Evolutionary conservation across 64 coral and sea anemone genomes (phyloP), one percentile per base, ranked within the genome.

Genomic region (Cladopsammia gracilis): DNA sequence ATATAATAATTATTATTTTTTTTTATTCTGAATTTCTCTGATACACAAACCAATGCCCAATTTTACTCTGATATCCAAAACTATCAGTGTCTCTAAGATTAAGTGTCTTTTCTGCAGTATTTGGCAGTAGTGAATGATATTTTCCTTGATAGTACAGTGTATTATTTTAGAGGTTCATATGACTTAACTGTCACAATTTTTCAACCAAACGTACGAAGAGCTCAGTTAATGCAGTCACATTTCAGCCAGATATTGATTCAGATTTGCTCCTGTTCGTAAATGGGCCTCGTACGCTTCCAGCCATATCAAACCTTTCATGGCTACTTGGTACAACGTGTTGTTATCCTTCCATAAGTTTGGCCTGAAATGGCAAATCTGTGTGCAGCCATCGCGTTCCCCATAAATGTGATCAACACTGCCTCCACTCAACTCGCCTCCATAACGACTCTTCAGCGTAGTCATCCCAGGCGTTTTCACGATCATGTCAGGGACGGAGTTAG

Each of bases 401-500:
- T 13, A 19, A 10, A 8, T 57, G 23, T 57, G 76, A 15, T 77
- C 43, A 15, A 24, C 71, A 19, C 45, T 77, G 0, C 47, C 26
- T 13, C 6, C 62, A 70, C 60, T 48, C n/a, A 77, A 7, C 15
- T 48, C 71, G 54, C 7, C 11, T 50, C 46, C 75, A 5, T 9
- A 58, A 19, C 49, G 58, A 14, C 43, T 90, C 53, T 54, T 69
- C 65, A 34, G 52, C 64, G 26, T 73, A 64, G 50, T 44, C 15
- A n/a, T n/a, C 12, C 5, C 3, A 52, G 76, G 87, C 7, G 25
- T 15, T 24, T 47, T 88, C 70, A 72, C 42, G 7, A 93, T 87
- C 88, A 94, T 57, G 19, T 65, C 56, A 18, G 88, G 88, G 10
- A 67, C 53, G 2, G 87, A 90, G 48, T 90, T 95, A 1, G 87